Conservation (phyloP, 2,113 vertebrate species). For the Malurus cyaneus region DNA sequence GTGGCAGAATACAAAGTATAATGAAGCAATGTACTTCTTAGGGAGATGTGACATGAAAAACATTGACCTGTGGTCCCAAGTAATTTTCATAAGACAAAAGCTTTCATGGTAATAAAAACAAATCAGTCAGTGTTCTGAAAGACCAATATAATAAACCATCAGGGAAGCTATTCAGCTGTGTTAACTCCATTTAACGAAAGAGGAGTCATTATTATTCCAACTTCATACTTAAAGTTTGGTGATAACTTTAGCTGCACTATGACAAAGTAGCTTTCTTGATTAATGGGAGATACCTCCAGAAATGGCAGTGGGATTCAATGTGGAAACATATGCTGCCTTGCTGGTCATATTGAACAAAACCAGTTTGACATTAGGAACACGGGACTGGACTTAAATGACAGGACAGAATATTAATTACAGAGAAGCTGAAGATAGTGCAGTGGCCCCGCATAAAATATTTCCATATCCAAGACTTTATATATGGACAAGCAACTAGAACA, state of each 20-base stretch:
- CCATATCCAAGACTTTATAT: neutral
- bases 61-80: constrained; percentile 58
- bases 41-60: constrained; percentile 44
- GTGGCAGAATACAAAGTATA: constrained; percentile 52
- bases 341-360: constrained; percentile 24
- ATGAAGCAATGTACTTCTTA: constrained; percentile 25
- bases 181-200: neutral
- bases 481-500: neutral
- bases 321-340: neutral
- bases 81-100: constrained; percentile 66
- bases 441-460: neutral
- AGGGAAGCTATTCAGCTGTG: constrained; percentile 22
- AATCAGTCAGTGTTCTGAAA: constrained; percentile 57
- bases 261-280: constrained; percentile 40
- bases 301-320: neutral
- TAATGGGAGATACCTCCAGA: constrained; percentile 30
- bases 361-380: neutral
- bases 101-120: constrained; percentile 58
- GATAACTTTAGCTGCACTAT: constrained; percentile 25
- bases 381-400: neutral
- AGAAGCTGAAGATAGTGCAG: neutral
- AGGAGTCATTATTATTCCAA: constrained; percentile 37
- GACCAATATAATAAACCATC: constrained; percentile 38
- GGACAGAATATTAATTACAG: constrained; percentile 11
- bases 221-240: constrained; percentile 29